Base-by-base conservation (phyloP, 2,797 vertebrate genomes). In the Eidolon dupreanum region DNA sequence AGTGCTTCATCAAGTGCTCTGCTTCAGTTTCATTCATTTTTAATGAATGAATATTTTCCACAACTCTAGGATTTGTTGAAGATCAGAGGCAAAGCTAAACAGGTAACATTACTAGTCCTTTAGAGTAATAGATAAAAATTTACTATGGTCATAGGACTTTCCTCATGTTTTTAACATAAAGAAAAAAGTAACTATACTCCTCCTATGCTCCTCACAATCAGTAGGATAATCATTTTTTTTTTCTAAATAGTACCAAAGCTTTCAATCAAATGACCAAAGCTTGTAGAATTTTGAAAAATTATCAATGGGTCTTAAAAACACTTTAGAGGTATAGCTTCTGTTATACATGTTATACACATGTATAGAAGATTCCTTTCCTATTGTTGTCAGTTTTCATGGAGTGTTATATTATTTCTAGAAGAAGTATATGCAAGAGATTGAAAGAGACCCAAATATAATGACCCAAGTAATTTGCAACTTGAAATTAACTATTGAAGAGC, bases 1-100 rank as follows among this genome's bases (percentile, higher is more conserved):
- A 49, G 49, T 49, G 49, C 49, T 49, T 49, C 49, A 49, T 49
- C 15, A 1, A 93, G 92, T 93, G 93, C 63, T 90, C 36, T 38
- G 46, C 41, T 93, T 94, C 15, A 36, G n/a, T 90, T 96, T 96
- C 90, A 90, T 88, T 97, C 87, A 78, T 33, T 95, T 94, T 66
- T 43, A 96, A n/a, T 70, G 77, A 87, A 90, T 91, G 66, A 83
- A 19, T 78, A 51, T 93, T 95, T 73, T 77, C 57, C 78, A 79
- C 88, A 92, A 70, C 24, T 71, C 33, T 94, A 93, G n/a, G 43
- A 77, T 87, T 19, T 41, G 38, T 75, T 75, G 63, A 96, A 95
- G 77, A 33, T 93, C 79, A 95, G 24, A 95, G 36, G 8, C 53
- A 95, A 78, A 90, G 51, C 31, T 73, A 82, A 90, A 74, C n/a